Base-by-base conservation (phyloP, 2,113 vertebrate genomes). In the Pomatorhinus ruficollis region DNA sequence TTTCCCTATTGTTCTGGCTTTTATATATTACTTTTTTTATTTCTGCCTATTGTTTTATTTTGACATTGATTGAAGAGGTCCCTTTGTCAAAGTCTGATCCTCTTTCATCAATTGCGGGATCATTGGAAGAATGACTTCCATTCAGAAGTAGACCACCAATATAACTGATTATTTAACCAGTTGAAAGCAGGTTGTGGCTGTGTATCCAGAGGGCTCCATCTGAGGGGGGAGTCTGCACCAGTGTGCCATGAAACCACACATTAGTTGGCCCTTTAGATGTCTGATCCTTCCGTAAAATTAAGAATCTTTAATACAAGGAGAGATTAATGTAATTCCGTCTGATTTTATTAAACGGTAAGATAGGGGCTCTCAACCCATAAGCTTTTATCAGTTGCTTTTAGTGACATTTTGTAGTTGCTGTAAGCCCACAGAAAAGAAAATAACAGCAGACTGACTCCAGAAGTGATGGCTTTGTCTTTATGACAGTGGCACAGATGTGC, bases 31-130 rank as follows among this genome's bases (percentile, higher is more conserved):
- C 39, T 30, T 72, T 94, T 92, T 75, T 72, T 57, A 78, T 84
- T 95, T 89, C 76, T 53, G 16, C 68, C 33, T 74, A 87, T 90
- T 95, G 83, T 93, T 95, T 81, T 49, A 35, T 77, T 92, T 89
- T 89, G 90, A 94, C 96, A 79, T n/a, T 90, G 90, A 96, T 78
- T 49, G n/a, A 95, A 86, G 88, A 90, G 93, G 54, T 88, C 44
- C 40, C 75, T 95, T 83, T 78, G 75, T 86, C 60, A 33, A 47
- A 93, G 37, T 40, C 89, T 61, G 60, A 52, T 89, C 72, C 60
- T 92, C 56, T 86, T 92, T 71, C 68, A 42, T 93, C 64, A 53
- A 53, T 14, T 49, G 68, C 17, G 28, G n/a, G 53, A 87, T 89
- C 61, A 5, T n/a, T 60, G 56, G 24, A 63, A 86, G 76, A 88